Evolutionary conservation across 2,888 invertebrate species (phyloP), one percentile per base, ranked within the genome.

Genomic region (Tetropium fuscum): DNA sequence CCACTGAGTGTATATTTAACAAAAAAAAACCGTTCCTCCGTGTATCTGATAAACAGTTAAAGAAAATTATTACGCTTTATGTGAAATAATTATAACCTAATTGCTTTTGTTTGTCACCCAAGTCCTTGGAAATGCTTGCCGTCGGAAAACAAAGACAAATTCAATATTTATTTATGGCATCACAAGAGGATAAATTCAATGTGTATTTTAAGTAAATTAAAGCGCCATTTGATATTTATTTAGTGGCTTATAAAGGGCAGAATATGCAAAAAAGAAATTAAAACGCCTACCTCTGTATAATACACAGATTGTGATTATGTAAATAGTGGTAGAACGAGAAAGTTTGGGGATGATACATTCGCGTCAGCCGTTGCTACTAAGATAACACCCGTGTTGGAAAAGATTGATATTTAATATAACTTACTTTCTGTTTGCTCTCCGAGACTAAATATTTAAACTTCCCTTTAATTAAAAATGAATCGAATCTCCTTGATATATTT

Each of bases 321-420:
- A 57, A 49, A 57, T 57, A 36, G 6, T 27, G 32, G 40, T 30
- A 19, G 22, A 25, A 10, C 25, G 34, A 22, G 22, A 8, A 13
- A 16, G 16, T 56, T 43, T 36, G 27, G 43, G 49, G 44, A 57
- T 43, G 34, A 57, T 57, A 34, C 22, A 43, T 38, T 30, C 38
- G 15, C 27, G 16, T 30, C 34, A 41, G 19, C 20, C 30, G 27
- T 43, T 7, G 27, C 40, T 7, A 22, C 48, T 41, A 48, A 49
- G 56, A 49, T 49, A 57, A 49, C 20, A 48, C 25, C n/a, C 19
- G 43, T 27, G 27, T 27, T 27, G 45, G 56, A 3, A 44, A 34
- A 41, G 44, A 57, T 15, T 36, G 49, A 36, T 57, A 57, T 57
- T 57, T 57, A 48, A 57, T 57, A 57, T 49, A 49, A 41, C 22